Base-by-base conservation (phyloP, 2,113 vertebrate species). In the Pseudopipra pipra region DNA sequence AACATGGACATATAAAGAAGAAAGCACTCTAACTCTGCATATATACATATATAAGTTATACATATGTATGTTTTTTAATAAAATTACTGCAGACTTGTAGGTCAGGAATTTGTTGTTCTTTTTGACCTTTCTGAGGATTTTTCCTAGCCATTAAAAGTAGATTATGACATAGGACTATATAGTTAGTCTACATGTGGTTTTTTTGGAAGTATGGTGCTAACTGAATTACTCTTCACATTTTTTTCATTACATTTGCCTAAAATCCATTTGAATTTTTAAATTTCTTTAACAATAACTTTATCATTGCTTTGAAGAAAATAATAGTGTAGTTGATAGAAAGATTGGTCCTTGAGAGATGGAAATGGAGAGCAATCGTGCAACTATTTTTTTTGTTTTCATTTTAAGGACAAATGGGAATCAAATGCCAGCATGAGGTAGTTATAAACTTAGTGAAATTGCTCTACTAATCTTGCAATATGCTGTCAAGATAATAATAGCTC, bases 401-500 rank as follows among this genome's bases (percentile, higher is more conserved):
- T 96, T 93, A 90, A 93, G 51, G 72, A 92, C 75, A 86, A 96
- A 92, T 94, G 79, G 62, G 75, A 95, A 94, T 95, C 83, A 96
- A 92, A 88, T 70, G 37, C 79, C 75, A 73, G 75, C 82, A 83
- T 75, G 78, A 96, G 49, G 71, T 76, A 76, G 67, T 79, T 83
- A 92, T 70, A 91, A 95, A 72, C 75, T 82, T 37, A 83, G 82
- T 43, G 72, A 90, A 94, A 94, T 90, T 92, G 12, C 94, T 90
- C 83, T 76, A 83, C 82, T 92, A 92, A 90, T 94, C 88, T 90
- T 88, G 63, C 85, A 91, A 83, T 95, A 92, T 84, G 68, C 67
- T 94, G 82, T 90, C 79, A 88, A 87, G 59, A 35, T 92, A 93
- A 88, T 90, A 97, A 92, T 80, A 94, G 79, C 90, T 93, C 31